These are phyloP conservation scores for Austrolebias charrua DNA, from an alignment of 2,797 vertebrate genomes.

Conservation along the genomic window DNA sequence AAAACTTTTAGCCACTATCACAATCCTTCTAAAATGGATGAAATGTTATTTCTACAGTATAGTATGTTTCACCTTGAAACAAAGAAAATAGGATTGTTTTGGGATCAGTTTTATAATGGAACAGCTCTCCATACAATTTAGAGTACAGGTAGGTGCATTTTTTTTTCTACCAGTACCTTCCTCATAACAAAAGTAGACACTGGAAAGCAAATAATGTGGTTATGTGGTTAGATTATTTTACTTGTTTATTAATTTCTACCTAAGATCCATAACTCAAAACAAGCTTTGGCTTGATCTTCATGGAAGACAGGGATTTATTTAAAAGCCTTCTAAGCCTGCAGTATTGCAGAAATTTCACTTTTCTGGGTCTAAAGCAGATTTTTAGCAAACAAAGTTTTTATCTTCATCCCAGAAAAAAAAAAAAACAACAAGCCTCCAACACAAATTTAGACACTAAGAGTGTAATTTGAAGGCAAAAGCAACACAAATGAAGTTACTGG, in stretches of 20 bases:
- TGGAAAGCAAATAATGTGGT: neutral
- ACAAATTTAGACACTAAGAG: neutral
- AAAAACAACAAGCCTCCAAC: neutral
- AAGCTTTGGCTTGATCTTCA: neutral
- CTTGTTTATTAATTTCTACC: neutral
- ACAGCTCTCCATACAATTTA: too few relatives aligned
- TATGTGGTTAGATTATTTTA: neutral
- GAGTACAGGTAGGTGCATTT: too few relatives aligned
- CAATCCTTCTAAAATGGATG: neutral
- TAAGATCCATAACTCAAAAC: neutral
- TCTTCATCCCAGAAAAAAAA: neutral
- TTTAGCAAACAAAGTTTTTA: conserved; percentile 33
- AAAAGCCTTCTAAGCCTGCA: conserved; percentile 3
- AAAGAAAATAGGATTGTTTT: neutral
- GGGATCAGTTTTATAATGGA: neutral
- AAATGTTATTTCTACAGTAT: neutral
- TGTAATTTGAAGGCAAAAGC: conserved; percentile 18
- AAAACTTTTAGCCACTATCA: neutral
- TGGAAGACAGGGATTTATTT: neutral
- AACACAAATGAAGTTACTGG: neutral
- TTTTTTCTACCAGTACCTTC: too few relatives aligned
- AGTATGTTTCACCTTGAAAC: too few relatives aligned
- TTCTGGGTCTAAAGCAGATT: conserved; percentile 33
- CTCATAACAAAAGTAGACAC: too few relatives aligned
- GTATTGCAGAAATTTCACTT: conserved; percentile 24